Base-by-base conservation (phyloP, 2,113 vertebrate genomes). In the Vanacampus margaritifer region DNA sequence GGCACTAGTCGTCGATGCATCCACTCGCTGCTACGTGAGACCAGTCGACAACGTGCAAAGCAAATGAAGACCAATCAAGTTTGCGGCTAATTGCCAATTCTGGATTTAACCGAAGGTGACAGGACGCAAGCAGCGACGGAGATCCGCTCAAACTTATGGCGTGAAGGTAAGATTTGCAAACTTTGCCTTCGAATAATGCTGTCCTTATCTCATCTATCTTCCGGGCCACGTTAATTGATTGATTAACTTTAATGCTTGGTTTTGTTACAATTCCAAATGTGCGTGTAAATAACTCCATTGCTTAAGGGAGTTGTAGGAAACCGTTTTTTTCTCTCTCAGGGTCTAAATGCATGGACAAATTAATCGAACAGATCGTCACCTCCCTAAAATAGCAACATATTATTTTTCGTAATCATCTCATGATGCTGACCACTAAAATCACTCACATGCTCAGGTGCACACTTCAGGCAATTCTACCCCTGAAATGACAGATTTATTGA, bases 121-220 rank as follows among this genome's bases (percentile, higher is more conserved):
- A 24, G 37, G 24, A 26, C 37, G 13, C 39, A 16, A 13, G 23
- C 37, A 62, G 23, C 71, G 86, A 79, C 79, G 68, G 67, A 77
- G 71, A 82, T 81, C 84, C 79, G 67, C 79, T 87, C 75, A 88
- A 90, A 89, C 90, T 90, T 89, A 89, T 89, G 85, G 88, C 87
- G 89, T 93, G 87, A 93, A 91, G 92, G 92, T 93, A 90, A 85
- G 86, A 59, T 66, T 17, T 56, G 8, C 16, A 26, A 12, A 54
- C 2, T 64, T 37, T 50, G 2, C 41, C 73, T n/a, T 57, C 1
- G 13, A 28, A 56, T 28, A 0, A 53, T 53, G n/a, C 11, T 3
- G 16, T 43, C 21, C 60, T 23, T 6, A 6, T 17, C 26, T 23
- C 9, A 6, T 17, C 26, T 63, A 1, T 6, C 35, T 36, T 61